Conservation (phyloP, 53 echinoderm and acorn worm species). For the Antedon mediterranea region DNA sequence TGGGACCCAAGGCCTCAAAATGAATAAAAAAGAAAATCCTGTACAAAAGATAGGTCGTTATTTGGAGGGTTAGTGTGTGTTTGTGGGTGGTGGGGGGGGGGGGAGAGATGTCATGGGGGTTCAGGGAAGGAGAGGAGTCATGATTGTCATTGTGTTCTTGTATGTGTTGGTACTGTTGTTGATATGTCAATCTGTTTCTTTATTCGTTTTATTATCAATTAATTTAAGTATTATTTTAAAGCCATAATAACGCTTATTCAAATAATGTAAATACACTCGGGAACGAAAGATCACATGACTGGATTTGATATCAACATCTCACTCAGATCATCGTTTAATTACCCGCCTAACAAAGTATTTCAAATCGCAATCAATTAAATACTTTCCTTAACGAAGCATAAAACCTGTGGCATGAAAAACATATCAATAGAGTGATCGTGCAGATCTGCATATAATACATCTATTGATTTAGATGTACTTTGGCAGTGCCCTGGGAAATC, state of each 20-base stretch:
- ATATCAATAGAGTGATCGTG: neutral
- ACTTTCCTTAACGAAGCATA: neutral
- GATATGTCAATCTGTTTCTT: neutral
- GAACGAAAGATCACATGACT: neutral
- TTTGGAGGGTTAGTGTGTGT: too few species aligned
- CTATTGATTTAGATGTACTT: neutral
- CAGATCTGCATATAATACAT: neutral
- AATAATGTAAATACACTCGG: neutral
- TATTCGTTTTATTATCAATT: neutral
- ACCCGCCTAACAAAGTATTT: neutral
- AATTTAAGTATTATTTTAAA: neutral
- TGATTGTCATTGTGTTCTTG: too few species aligned
- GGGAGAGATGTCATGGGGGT: too few species aligned
- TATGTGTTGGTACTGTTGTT: too few species aligned
- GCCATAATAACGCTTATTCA: neutral
- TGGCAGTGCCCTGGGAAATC: neutral
- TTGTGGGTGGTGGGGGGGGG: too few species aligned
- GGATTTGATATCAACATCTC: neutral
- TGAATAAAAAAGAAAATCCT: too few species aligned
- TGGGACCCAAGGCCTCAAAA: too few species aligned
- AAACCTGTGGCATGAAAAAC: neutral
- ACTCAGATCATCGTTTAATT: neutral
- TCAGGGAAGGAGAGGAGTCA: too few species aligned
- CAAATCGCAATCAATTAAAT: neutral
- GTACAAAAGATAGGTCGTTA: too few species aligned